phyloP scores from a whole-genome alignment of 2,888 invertebrate genomes.

The Urechis unicinctus region DNA sequence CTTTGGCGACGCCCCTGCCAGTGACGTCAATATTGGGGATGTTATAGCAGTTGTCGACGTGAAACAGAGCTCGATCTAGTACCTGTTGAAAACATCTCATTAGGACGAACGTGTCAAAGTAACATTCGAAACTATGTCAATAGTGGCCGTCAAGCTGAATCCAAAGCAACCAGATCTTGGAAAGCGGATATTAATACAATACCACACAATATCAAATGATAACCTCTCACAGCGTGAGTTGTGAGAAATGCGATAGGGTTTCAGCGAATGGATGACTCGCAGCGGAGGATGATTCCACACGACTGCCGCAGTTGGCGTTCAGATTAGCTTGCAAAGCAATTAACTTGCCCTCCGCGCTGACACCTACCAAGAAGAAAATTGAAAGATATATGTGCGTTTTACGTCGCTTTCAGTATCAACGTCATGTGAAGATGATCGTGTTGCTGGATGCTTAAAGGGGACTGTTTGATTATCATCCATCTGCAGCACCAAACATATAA shows the following conservation, averaged over 20 bases:
- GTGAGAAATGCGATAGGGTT: background rate
- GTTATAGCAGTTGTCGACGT: conserved; percentile 62
- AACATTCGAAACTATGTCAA: no score
- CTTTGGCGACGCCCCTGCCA: no score
- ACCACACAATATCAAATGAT: background rate
- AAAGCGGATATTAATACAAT: no score
- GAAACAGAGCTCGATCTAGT: conserved; percentile 35
- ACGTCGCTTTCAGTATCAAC: conserved; percentile 69
- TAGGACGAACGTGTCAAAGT: no score
- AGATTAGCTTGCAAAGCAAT: conserved; percentile 67
- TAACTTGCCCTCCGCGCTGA: conserved; percentile 72
- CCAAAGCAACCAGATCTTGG: no score
- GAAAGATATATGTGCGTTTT: no score
- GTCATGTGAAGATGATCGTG: no score
- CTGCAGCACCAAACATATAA: no score
- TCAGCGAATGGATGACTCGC: conserved; percentile 29
- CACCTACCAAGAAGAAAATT: no score
- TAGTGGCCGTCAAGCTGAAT: no score
- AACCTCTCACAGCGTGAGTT: background rate
- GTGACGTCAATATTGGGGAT: conserved; percentile 68
- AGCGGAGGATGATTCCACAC: conserved; percentile 64
- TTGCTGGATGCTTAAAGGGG: no score
- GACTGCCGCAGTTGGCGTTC: conserved; percentile 78
- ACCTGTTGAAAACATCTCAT: background rate
- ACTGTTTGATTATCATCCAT: no score